phyloP scores from a whole-genome alignment of 2,113 vertebrate species.

The Conger conger region DNA sequence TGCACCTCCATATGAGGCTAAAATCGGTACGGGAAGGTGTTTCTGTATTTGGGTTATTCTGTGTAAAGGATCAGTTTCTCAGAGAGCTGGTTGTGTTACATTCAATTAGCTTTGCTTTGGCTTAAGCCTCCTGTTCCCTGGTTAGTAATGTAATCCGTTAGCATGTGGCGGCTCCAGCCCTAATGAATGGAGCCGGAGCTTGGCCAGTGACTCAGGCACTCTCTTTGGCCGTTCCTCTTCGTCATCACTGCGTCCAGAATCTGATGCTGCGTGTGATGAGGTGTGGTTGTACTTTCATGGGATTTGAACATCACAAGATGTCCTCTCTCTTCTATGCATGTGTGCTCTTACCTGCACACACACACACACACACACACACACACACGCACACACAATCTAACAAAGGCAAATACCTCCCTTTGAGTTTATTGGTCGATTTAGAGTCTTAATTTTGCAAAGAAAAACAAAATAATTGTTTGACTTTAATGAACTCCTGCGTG shows the following conservation, averaged over 20 bases:
- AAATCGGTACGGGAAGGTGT: constrained; percentile 45
- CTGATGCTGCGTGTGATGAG: background rate
- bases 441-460: too few species aligned
- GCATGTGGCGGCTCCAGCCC: constrained; percentile 22
- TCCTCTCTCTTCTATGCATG: background rate
- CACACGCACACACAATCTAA: too few species aligned
- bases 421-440: too few species aligned
- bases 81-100: constrained; percentile 33
- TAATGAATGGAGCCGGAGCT: constrained; percentile 12
- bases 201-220: background rate
- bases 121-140: constrained; percentile 36
- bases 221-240: background rate
- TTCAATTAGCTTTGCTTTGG: constrained; percentile 29
- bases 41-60: constrained; percentile 42
- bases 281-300: background rate
- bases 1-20: background rate
- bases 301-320: too few species aligned
- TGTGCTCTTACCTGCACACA: background rate
- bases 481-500: background rate
- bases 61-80: constrained; percentile 25
- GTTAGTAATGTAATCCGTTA: constrained; percentile 27
- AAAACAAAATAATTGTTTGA: too few species aligned
- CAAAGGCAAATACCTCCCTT: too few species aligned
- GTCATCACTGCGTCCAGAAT: background rate
- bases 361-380: background rate